Conservation (phyloP, 2,888 invertebrate species). For the Tachina grossa region DNA sequence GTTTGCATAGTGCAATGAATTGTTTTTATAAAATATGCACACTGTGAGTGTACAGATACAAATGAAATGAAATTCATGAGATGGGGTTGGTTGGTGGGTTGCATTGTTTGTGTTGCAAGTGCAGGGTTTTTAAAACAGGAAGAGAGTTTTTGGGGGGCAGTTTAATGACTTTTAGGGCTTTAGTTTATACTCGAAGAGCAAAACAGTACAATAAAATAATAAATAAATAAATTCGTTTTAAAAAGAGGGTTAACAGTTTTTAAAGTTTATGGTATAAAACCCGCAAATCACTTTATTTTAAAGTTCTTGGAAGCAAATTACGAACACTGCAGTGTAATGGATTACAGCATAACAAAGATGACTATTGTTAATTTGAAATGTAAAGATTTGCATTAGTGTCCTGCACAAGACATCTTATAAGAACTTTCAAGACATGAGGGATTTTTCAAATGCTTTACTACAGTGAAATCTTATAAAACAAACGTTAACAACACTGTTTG, state of each 20-base stretch:
- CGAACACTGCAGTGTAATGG: background rate
- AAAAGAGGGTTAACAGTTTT: constrained; percentile 3
- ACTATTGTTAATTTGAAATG: background rate
- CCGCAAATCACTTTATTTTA: background rate
- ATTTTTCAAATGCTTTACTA: no score
- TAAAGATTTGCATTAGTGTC: no score
- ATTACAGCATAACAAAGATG: background rate
- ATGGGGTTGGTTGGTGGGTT: constrained; percentile 2
- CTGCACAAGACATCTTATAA: no score
- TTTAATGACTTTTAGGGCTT: constrained; percentile 41
- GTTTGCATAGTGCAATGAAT: constrained; percentile 66
- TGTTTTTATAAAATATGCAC: constrained; percentile 25
- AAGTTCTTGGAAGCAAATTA: background rate
- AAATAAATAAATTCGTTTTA: background rate
- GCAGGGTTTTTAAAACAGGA: background rate
- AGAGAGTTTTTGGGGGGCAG: background rate
- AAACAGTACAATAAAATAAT: background rate
- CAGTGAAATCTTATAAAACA: no score
- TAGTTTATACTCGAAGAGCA: background rate
- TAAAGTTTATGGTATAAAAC: background rate
- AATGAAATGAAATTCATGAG: background rate
- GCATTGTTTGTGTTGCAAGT: background rate
- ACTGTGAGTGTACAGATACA: background rate
- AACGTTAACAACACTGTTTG: no score
- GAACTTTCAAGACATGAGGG: no score